A percentile compares a stretch with the other conserved stretches of the same genome.
Conservation (phyloP, 2,113 vertebrate species). For the Choloepus hoffmanni region DNA sequence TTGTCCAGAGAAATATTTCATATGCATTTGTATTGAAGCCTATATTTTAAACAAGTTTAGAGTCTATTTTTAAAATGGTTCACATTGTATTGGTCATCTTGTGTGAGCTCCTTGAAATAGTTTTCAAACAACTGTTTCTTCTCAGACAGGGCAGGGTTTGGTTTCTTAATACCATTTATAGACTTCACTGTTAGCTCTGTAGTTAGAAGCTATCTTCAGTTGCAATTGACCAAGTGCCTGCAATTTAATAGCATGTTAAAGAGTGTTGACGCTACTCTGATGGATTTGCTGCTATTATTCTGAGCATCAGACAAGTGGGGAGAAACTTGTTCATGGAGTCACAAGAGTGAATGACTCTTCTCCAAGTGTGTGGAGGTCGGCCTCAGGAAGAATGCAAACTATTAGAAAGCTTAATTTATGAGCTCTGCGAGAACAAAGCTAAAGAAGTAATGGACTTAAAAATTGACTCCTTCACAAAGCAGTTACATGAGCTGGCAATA, state of each 20-base stretch:
- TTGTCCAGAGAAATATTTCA: neutral
- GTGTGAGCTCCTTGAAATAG: neutral
- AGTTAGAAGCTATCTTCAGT: constrained; percentile 49
- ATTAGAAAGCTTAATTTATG: constrained; percentile 67
- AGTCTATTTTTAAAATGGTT: neutral
- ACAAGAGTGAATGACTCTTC: neutral
- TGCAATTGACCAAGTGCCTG: constrained; percentile 44
- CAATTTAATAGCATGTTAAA: constrained; percentile 62
- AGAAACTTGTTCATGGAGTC: neutral
- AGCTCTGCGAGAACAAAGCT: constrained; percentile 70
- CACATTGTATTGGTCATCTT: neutral
- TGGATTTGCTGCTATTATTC: constrained; percentile 54
- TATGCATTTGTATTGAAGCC: neutral
- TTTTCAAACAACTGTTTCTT: constrained; percentile 23
- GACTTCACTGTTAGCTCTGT: constrained; percentile 6
- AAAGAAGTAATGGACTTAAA: constrained; percentile 62
- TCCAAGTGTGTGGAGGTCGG: constrained; percentile 20
- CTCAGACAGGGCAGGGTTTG: neutral
- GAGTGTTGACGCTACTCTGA: constrained; percentile 8
- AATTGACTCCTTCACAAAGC: constrained; percentile 59
- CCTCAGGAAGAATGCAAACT: constrained; percentile 51
- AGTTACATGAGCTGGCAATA: constrained; percentile 69
- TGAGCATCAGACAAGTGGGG: neutral
- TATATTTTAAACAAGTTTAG: neutral
- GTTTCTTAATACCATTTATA: constrained; percentile 41